Evolutionary conservation across 2,113 vertebrate genomes (phyloP).

Genomic region (Erythrolamprus reginae): DNA sequence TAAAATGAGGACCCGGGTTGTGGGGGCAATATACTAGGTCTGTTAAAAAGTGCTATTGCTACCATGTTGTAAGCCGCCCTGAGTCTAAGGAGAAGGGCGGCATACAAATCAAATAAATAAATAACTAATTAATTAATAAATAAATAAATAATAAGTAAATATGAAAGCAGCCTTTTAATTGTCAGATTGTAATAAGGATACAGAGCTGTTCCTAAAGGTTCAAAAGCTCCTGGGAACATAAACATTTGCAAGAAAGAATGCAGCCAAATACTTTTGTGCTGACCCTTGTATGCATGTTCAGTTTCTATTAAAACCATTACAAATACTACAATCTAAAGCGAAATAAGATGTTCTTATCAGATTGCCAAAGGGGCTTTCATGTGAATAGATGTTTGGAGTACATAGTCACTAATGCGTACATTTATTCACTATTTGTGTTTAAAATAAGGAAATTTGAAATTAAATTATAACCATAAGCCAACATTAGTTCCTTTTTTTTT

Average conservation of each 20-base stretch:
- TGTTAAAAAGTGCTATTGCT: too few relatives aligned
- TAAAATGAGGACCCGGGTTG: too few relatives aligned
- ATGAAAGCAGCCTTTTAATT: conserved; percentile 62
- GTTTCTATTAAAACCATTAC: conserved; percentile 46
- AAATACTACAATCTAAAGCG: conserved; percentile 29
- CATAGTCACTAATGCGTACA: conserved; percentile 43
- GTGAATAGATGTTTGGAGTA: conserved; percentile 39
- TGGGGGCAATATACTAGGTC: too few relatives aligned
- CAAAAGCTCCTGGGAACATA: conserved; percentile 52
- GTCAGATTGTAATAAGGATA: conserved; percentile 58
- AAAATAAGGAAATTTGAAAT: conserved; percentile 16
- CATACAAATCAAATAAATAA: too few relatives aligned
- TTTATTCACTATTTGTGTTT: neutral
- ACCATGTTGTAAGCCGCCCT: too few relatives aligned
- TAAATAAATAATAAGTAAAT: too few relatives aligned
- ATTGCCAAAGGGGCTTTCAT: conserved; percentile 28
- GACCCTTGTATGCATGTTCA: conserved; percentile 37
- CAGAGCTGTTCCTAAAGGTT: conserved; percentile 41
- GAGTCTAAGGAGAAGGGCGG: too few relatives aligned
- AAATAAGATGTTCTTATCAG: neutral
- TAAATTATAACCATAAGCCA: conserved; percentile 14
- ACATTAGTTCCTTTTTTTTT: neutral
- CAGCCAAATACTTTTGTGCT: conserved; percentile 41
- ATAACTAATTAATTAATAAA: too few relatives aligned
- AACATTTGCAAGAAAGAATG: conserved; percentile 28